These are phyloP conservation scores for Zeugodacus cucurbitae DNA, from an alignment of 1,140 invertebrate species.

Conservation along the genomic window DNA sequence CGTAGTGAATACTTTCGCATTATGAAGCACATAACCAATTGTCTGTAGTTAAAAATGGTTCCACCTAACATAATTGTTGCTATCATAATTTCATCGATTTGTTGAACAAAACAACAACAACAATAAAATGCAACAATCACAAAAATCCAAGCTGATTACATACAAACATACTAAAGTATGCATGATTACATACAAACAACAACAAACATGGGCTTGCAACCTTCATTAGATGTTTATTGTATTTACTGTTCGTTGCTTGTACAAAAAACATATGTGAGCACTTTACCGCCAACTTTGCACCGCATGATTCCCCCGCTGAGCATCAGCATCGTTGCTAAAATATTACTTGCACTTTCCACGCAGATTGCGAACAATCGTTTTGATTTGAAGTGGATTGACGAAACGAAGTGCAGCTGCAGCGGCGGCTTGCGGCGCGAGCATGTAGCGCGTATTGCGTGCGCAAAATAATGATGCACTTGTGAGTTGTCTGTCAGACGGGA, in stretches of 20 bases:
- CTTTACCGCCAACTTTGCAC: background rate
- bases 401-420: background rate
- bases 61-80: too few species aligned
- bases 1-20: too few species aligned
- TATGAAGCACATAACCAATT: too few species aligned
- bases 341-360: conserved; percentile 35
- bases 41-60: too few species aligned
- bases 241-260: background rate
- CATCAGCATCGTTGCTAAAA: background rate
- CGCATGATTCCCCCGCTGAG: background rate
- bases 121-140: too few species aligned
- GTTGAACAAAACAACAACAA: too few species aligned
- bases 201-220: background rate
- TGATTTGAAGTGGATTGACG: conserved; percentile 31
- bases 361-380: conserved; percentile 32
- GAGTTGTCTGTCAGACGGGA: conserved; percentile 12
- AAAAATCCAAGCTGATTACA: too few species aligned
- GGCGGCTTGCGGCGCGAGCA: background rate
- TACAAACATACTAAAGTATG: too few species aligned
- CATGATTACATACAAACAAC: too few species aligned
- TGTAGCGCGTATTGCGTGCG: background rate
- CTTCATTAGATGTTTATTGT: too few species aligned
- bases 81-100: too few species aligned
- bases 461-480: conserved; percentile 17
- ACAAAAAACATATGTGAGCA: background rate